phyloP scores from a whole-genome alignment of 2,888 invertebrate species.

The Morpho achilles region DNA sequence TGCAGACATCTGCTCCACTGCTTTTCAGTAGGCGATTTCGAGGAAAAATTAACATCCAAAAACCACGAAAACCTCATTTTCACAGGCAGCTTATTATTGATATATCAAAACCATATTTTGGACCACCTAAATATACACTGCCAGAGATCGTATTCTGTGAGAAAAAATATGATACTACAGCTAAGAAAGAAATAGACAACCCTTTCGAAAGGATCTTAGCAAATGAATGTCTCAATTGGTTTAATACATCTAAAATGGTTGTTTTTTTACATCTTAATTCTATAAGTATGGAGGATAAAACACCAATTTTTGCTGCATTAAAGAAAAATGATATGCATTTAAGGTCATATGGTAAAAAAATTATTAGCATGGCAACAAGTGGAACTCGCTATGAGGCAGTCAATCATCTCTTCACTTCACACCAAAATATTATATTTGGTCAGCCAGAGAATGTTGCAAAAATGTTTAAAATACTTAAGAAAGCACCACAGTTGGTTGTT shows the following conservation, averaged over 20 bases:
- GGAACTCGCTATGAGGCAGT: constrained; percentile 84
- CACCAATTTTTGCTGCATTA: constrained; percentile 81
- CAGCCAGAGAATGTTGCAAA: constrained; percentile 80
- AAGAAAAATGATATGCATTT: constrained; percentile 84
- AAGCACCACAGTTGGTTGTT: constrained; percentile 84
- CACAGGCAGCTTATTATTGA: constrained; percentile 82
- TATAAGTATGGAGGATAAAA: constrained; percentile 81
- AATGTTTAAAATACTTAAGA: constrained; percentile 83
- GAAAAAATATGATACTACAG: constrained; percentile 38
- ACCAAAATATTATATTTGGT: constrained; percentile 84
- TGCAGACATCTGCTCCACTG: constrained; percentile 60
- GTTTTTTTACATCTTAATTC: constrained; percentile 86
- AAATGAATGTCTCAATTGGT: constrained; percentile 84
- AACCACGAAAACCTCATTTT: constrained; percentile 85
- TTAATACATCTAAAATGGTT: constrained; percentile 85
- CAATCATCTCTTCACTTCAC: constrained; percentile 81
- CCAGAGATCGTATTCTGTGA: constrained; percentile 76
- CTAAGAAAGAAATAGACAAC: constrained; percentile 71
- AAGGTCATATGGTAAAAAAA: constrained; percentile 82
- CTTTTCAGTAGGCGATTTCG: constrained; percentile 82
- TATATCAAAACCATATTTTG: constrained; percentile 82
- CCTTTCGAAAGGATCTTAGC: constrained; percentile 87
- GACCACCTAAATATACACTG: constrained; percentile 59
- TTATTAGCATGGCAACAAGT: constrained; percentile 82
- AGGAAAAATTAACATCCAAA: constrained; percentile 88